Conservation (phyloP, 2,797 vertebrate species). For the Pantherophis alleghaniensis region DNA sequence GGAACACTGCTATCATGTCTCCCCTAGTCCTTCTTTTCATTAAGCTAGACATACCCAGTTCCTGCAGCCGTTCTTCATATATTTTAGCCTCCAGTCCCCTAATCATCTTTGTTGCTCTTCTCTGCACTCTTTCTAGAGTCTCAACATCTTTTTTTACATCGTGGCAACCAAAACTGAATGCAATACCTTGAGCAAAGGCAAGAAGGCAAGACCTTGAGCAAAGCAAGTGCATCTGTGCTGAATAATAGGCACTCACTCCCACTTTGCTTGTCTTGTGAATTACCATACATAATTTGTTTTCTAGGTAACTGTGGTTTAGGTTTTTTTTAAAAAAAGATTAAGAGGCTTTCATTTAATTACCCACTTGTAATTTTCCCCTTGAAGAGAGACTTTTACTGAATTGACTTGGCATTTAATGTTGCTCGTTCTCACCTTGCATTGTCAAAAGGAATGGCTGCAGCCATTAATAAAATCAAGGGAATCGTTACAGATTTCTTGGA, state of each 20-base stretch:
- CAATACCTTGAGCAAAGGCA: too few species aligned
- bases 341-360: neutral
- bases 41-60: too few species aligned
- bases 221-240: neutral
- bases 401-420: neutral
- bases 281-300: neutral
- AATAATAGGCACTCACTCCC: neutral
- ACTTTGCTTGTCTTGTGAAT: neutral
- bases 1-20: too few species aligned
- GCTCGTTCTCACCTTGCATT: neutral
- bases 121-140: too few species aligned
- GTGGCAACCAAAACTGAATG: too few species aligned
- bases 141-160: too few species aligned
- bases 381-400: neutral
- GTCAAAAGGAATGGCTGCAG: neutral
- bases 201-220: neutral
- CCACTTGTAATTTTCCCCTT: neutral
- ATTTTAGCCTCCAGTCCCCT: too few species aligned
- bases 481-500: neutral
- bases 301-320: neutral
- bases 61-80: too few species aligned
- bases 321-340: neutral
- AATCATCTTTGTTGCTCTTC: too few species aligned
- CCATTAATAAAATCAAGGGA: neutral
- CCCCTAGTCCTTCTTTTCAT: too few species aligned